A percentile compares a stretch with the other conserved stretches of the same genome.
phyloP scores from a whole-genome alignment of 2,113 vertebrate genomes.

The Gorsachius goisagi region DNA sequence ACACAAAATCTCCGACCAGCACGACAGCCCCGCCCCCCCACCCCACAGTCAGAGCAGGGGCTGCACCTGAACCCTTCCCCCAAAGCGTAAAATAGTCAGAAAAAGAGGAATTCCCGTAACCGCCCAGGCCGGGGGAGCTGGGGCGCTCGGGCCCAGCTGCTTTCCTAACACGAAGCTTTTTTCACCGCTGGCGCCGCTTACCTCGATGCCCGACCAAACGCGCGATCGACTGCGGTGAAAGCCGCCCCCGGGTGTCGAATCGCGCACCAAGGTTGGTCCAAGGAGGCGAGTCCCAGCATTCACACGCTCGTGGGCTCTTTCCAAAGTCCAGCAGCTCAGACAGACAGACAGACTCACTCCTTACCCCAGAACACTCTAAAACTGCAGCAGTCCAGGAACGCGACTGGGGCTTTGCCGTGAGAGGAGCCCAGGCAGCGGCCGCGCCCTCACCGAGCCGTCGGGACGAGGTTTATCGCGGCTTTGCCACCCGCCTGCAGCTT shows the following conservation, averaged over 20 bases:
- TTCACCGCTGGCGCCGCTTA: rapidly evolving
- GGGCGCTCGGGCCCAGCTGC: not conserved
- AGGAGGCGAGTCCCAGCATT: not conserved
- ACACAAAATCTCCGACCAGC: not conserved
- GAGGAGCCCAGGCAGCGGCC: rapidly evolving
- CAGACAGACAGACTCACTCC: not conserved
- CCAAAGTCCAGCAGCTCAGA: not conserved
- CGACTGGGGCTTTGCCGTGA: rapidly evolving
- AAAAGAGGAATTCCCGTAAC: no score
- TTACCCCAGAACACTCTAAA: not conserved
- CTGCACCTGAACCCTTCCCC: not conserved
- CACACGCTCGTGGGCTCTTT: not conserved
- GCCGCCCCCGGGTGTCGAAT: rapidly evolving
- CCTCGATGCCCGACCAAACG: rapidly evolving
- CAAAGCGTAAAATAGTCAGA: not conserved
- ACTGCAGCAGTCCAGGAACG: rapidly evolving
- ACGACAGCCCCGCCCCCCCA: not conserved
- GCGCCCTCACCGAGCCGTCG: not conserved
- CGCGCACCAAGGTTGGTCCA: rapidly evolving
- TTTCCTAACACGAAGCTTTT: rapidly evolving
- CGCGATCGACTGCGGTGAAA: not conserved
- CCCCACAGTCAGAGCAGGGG: rapidly evolving
- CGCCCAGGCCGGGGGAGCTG: rapidly evolving
- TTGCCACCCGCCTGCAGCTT: not conserved
- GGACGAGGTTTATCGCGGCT: no score